Conservation (phyloP, 2,797 vertebrate genomes). For the Cyprinella venusta region DNA sequence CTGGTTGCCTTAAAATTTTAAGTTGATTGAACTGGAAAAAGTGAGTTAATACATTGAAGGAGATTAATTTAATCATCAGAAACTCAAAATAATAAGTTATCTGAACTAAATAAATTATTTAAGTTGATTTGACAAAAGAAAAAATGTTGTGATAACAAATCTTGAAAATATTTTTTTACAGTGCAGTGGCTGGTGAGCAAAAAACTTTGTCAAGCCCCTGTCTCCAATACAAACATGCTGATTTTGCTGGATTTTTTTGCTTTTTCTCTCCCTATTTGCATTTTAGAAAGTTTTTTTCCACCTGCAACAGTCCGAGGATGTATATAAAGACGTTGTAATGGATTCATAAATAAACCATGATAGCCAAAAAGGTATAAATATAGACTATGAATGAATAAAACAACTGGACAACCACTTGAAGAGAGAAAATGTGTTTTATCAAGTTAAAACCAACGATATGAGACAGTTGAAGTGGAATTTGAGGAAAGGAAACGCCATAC, state of each 20-base stretch:
- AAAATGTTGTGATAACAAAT: no score
- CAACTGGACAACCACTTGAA: background rate
- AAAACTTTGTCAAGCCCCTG: no score
- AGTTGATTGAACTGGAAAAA: no score
- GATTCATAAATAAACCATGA: slow-evolving; percentile 13
- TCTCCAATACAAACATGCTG: background rate
- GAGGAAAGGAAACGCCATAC: background rate
- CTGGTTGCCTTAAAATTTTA: no score
- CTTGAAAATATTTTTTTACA: no score
- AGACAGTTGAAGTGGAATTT: background rate
- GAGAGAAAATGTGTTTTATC: background rate
- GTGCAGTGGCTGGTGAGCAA: no score
- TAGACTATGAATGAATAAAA: slow-evolving; percentile 6
- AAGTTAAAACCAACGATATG: background rate
- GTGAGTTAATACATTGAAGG: no score
- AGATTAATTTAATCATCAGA: no score
- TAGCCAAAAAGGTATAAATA: slow-evolving; percentile 2
- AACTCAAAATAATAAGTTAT: no score
- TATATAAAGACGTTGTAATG: background rate
- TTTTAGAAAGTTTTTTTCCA: slow-evolving; percentile 9
- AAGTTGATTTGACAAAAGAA: no score
- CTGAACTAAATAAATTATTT: no score
- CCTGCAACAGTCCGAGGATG: background rate
- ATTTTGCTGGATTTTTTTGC: no score
- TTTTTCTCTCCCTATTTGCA: background rate